Evolutionary conservation across 2,888 invertebrate genomes (phyloP).

Genomic region (Melieria picta): DNA sequence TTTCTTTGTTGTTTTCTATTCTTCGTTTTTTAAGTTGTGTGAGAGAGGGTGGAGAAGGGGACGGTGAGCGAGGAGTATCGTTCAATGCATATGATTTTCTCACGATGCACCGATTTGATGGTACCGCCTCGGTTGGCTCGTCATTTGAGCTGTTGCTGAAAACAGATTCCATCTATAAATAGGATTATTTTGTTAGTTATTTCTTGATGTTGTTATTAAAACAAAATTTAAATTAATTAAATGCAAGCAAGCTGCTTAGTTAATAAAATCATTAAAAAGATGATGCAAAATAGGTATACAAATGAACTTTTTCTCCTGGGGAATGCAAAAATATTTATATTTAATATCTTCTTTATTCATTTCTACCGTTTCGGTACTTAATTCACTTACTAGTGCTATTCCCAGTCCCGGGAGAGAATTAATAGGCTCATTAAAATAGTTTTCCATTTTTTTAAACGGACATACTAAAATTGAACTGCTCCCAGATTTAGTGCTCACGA

Average conservation of each 20-base stretch:
- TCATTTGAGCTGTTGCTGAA: too few species aligned
- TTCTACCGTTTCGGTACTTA: conserved; percentile 15
- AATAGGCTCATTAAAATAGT: conserved; percentile 35
- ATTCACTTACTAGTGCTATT: conserved; percentile 24
- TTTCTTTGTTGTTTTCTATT: too few species aligned
- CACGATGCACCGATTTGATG: too few species aligned
- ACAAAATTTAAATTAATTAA: neutral
- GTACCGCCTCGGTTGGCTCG: too few species aligned
- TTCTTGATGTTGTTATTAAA: neutral
- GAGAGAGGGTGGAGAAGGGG: too few species aligned
- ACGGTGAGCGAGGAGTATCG: too few species aligned
- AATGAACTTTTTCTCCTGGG: conserved; percentile 28
- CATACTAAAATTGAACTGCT: too few species aligned
- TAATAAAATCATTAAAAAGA: neutral
- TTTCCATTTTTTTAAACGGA: conserved; percentile 28
- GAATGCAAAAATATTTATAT: conserved; percentile 34
- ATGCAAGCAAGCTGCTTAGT: neutral
- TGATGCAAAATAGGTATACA: conserved; percentile 30
- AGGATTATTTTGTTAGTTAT: neutral
- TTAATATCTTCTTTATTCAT: conserved; percentile 24
- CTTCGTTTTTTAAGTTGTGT: too few species aligned
- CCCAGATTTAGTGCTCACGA: too few species aligned
- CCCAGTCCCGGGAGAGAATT: conserved; percentile 29
- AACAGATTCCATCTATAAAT: too few species aligned
- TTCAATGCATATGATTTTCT: too few species aligned